Conservation (phyloP, 2,113 vertebrate species). For the Strix aluco region DNA sequence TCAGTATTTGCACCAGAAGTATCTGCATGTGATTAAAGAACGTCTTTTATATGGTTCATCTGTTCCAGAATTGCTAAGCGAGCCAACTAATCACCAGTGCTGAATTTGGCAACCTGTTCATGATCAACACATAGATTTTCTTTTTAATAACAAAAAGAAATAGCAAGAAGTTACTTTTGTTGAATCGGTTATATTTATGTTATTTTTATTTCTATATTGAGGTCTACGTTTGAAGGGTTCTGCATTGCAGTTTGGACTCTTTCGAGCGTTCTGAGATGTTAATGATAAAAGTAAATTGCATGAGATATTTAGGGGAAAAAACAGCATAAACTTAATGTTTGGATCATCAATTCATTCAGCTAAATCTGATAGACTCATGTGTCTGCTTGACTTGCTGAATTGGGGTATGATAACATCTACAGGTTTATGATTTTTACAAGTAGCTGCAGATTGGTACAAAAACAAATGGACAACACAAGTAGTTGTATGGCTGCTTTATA, state of each 20-base stretch:
- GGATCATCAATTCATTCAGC: neutral
- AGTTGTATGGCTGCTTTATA: neutral
- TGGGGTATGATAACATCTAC: neutral
- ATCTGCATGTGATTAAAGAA: neutral
- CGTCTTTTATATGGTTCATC: neutral
- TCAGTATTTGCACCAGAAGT: neutral
- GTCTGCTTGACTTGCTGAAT: neutral
- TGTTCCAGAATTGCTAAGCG: neutral
- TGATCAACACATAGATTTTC: neutral
- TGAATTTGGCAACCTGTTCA: neutral
- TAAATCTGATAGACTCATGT: neutral
- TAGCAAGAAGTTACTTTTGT: neutral
- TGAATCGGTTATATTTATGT: neutral
- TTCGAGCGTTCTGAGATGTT: neutral
- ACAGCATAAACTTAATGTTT: rapidly evolving
- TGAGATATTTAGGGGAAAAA: neutral
- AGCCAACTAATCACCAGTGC: neutral
- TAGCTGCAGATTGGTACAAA: neutral
- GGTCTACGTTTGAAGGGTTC: neutral
- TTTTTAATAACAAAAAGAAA: neutral
- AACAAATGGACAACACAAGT: neutral
- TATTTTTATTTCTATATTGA: neutral
- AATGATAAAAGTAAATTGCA: neutral
- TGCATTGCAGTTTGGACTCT: neutral
- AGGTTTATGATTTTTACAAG: neutral